phyloP scores from a whole-genome alignment of 2,797 vertebrate species.

The Fundulus diaphanus region DNA sequence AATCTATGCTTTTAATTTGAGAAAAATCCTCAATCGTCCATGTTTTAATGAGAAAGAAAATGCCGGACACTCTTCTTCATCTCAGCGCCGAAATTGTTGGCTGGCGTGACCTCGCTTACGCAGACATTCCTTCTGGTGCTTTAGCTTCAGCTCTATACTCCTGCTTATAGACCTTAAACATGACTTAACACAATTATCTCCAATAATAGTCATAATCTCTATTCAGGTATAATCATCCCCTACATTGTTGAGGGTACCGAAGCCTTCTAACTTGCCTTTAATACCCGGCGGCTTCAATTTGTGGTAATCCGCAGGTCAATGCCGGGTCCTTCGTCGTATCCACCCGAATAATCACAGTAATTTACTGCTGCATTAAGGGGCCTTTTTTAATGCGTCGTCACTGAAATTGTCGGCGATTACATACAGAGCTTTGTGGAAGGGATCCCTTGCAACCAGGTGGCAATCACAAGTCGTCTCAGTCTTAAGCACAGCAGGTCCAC shows the following conservation, averaged over 20 bases:
- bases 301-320: constrained; percentile 60
- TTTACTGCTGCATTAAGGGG: constrained; percentile 74
- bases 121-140: constrained; percentile 37
- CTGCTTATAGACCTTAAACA: constrained; percentile 61
- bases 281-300: constrained; percentile 70
- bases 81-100: constrained; percentile 45
- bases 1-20: constrained; percentile 9
- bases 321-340: constrained; percentile 48
- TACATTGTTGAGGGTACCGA: constrained; percentile 51
- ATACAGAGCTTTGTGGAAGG: constrained; percentile 24
- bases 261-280: constrained; percentile 63
- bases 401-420: constrained; percentile 29
- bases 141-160: constrained; percentile 29
- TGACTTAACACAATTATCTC: constrained; percentile 67
- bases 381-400: constrained; percentile 55
- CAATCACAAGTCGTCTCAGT: constrained; percentile 38
- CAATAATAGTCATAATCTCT: constrained; percentile 71
- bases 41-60: constrained; percentile 37
- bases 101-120: constrained; percentile 38
- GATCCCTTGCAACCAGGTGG: constrained; percentile 38
- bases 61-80: constrained; percentile 34
- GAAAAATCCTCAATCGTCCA: background rate
- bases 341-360: constrained; percentile 77
- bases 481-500: constrained; percentile 16
- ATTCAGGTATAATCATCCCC: constrained; percentile 70